Base-by-base conservation (phyloP, 2,797 vertebrate species). In the Pantherophis alleghaniensis region DNA sequence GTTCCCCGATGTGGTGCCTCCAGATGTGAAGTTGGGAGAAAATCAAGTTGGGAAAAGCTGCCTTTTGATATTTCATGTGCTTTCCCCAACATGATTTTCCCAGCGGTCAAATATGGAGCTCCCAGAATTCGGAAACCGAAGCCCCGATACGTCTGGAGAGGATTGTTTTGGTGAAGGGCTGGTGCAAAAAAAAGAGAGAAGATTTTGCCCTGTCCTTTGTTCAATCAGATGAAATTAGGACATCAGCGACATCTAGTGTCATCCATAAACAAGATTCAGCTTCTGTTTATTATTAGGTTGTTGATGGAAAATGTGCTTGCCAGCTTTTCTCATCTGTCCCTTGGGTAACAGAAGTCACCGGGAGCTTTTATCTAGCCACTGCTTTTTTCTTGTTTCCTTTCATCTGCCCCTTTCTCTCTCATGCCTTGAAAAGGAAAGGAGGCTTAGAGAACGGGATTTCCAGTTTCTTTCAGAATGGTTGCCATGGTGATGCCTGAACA, bases 381-480 rank as follows among this genome's bases (percentile, higher is more conserved):
- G 56, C 20, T 37, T 51, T 83, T 42, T 56, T 83, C 59, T 86
- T 7, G 22, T 24, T 90, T n/a, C 20, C 5, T 32, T 57, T 86
- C 57, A 86, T n/a, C 14, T 60, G 20, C 86, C 18, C 2, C 7
- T 53, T 20, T 47, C 18, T 47, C 28, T 18, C 69, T 87, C 74
- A 47, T 32, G 18, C 14, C 90, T 51, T 28, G 79, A 37, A 87
- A 90, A 93, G 89, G 83, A 74, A 74, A 92, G 74, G 88, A 86
- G 37, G 61, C 28, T 66, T 10, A 89, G 59, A 66, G 87, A 89
- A 89, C 32, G 69, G 93, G 90, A 93, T 93, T 93, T 91, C 87
- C 63, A 89, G 87, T 53, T 86, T 63, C 93, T 93, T 93, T 91
- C 74, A 28, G 90, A 63, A 26, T n/a, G 90, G 93, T 93, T 93